Base-by-base conservation (phyloP, 2,888 invertebrate genomes). In the Phanerotoma sp. region DNA sequence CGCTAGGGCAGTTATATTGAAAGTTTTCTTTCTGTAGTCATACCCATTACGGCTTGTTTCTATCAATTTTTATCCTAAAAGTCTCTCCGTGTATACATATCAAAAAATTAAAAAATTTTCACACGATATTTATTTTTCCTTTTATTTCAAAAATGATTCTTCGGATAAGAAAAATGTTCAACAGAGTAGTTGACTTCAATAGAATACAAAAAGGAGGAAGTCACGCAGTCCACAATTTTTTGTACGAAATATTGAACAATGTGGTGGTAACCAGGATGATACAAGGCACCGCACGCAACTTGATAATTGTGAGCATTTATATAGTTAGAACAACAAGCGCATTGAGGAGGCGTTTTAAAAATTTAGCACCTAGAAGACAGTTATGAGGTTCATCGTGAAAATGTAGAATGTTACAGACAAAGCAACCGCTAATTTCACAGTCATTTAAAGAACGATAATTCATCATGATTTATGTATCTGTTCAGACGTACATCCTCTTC, bases 361-460 rank as follows among this genome's bases (percentile, higher is more conserved):
- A 70, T 75, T 76, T 75, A 75, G 70, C 74, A 75, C 74, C 75
- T 75, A 65, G 67, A 73, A 74, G 75, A 76, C 75, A 76, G 75
- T 77, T 76, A 76, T 69, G 73, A 72, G 62, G 64, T 62, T 64
- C 69, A 66, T 68, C 66, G 61, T 55, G 60, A 59, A 62, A 64
- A 66, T 16, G 28, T 40, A 49, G 15, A 40, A 13, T 13, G 30
- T 20, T 20, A 62, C 61, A 59, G 62, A 62, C 62, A 60, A 50
- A 51, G 69, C 69, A 75, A 74, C 76, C 75, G 73, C 77, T 75
- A 77, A 77, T 77, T 77, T 77, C 74, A 77, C 77, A 77, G 74
- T 74, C 77, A 70, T 73, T 77, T 75, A 75, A 73, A 66, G 61
- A 69, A 57, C 72, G 70, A 74, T 77, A 76, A 74, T 66, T 77